Percentiles rank a stretch among this genome's conserved stretches.
phyloP scores from a whole-genome alignment of 2,113 vertebrate species.

The Hippocampus comes region DNA sequence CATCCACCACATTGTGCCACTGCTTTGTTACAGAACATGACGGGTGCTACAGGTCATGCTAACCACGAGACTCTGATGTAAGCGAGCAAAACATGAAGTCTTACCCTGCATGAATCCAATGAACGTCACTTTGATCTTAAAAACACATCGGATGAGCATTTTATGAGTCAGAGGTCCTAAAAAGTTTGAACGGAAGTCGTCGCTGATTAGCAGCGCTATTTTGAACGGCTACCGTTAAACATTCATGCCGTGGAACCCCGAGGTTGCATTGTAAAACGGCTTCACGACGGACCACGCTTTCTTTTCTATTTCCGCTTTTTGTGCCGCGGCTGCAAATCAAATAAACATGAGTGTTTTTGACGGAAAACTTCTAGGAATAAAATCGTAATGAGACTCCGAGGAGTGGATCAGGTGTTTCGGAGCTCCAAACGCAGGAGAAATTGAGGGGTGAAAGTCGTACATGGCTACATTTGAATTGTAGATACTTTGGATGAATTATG shows the following conservation, averaged over 20 bases:
- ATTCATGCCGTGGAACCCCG: slow-evolving; percentile 40
- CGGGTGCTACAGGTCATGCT: background rate
- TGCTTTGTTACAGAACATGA: no score
- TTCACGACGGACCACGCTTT: slow-evolving; percentile 21
- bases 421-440: slow-evolving; percentile 3
- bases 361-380: slow-evolving; percentile 30
- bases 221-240: slow-evolving; percentile 55
- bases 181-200: slow-evolving; percentile 26
- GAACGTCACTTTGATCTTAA: slow-evolving; percentile 34
- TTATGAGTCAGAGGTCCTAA: slow-evolving; percentile 19
- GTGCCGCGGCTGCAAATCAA: slow-evolving; percentile 30
- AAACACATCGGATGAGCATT: background rate
- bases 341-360: slow-evolving; percentile 35
- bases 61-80: background rate
- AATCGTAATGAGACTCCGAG: slow-evolving; percentile 21
- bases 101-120: slow-evolving; percentile 14
- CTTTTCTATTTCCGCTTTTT: slow-evolving; percentile 10
- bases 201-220: slow-evolving; percentile 53
- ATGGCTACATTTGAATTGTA: slow-evolving; percentile 57
- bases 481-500: slow-evolving; percentile 62
- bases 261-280: slow-evolving; percentile 47
- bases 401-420: slow-evolving; percentile 29
- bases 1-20: no score
- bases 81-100: background rate
- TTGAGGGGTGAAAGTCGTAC: slow-evolving; percentile 9